Evolutionary conservation across 2,113 vertebrate species (phyloP).

Genomic region (Anguilla japonica): DNA sequence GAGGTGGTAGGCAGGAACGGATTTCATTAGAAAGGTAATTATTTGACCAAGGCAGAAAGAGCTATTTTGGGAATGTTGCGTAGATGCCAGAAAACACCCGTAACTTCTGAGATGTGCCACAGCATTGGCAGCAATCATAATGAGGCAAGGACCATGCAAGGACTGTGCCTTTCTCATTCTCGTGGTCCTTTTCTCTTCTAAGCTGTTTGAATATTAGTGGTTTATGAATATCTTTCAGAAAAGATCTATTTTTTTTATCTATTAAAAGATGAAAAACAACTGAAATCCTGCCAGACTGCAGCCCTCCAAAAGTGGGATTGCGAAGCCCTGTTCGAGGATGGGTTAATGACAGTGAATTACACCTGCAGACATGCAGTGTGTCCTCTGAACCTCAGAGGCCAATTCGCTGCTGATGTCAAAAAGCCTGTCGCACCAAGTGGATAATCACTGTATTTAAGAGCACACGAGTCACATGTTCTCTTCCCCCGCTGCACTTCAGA

Average conservation of each 20-base stretch:
- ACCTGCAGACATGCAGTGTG: neutral
- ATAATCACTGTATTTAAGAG: slow-evolving; percentile 18
- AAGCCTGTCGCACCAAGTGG: slow-evolving; percentile 21
- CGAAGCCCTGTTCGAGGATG: neutral
- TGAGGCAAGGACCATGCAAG: neutral
- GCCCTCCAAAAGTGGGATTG: neutral
- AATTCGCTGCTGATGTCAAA: slow-evolving; percentile 5
- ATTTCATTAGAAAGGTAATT: neutral
- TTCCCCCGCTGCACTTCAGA: neutral
- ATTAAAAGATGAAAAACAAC: neutral
- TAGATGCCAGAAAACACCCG: too few relatives aligned
- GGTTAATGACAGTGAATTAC: slow-evolving; percentile 14
- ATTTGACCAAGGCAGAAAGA: neutral
- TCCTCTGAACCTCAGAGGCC: neutral
- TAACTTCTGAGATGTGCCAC: neutral
- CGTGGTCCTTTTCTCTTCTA: neutral
- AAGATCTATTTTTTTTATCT: too few relatives aligned
- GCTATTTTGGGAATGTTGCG: neutral
- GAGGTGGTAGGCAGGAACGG: neutral
- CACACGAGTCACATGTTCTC: neutral
- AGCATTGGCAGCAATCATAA: neutral
- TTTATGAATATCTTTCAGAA: too few relatives aligned
- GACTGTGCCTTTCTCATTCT: neutral
- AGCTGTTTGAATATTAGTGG: too few relatives aligned
- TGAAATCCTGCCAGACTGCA: neutral